Base-by-base conservation (phyloP, 35 echinoderm and acorn worm species). In the Apostichopus japonicus region DNA sequence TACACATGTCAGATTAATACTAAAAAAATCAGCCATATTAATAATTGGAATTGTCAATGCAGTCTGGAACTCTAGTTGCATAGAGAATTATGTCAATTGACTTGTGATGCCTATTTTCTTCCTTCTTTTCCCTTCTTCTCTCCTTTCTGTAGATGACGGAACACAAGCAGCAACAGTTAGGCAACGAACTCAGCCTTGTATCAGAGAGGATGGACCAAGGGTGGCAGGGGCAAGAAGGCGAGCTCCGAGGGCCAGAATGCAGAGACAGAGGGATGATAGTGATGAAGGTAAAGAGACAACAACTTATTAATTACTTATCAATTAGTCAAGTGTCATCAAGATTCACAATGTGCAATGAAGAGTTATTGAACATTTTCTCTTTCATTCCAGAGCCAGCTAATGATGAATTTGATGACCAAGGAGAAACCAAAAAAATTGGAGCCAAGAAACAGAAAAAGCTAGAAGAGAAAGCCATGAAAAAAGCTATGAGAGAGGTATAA, bases 401-500 rank as follows among this genome's bases (percentile, higher is more conserved):
- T 52, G 81, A 87, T 63, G 84, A 92, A 65, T 83, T 90, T 90
- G 77, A 90, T 89, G 94, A 93, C 53, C 51, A 72, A 10, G 86
- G 54, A 57, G 58, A 93, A n/a, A 56, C 58, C 15, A 93, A 93
- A 72, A 97, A 92, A 84, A 95, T 97, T 33, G 96, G 96, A 90
- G 87, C 94, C 52, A 97, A 97, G 83, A 97, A 97, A 57, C 84
- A 79, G 23, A 95, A 81, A 63, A 97, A 97, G 77, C 80, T 95
- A 11, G 96, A 97, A 79, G 92, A 93, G 90, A 97, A 97, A 84
- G 96, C 91, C 56, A 91, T 93, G 73, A 97, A 88, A 33, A 87
- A 80, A 56, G 91, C 90, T 72, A 87, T 93, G 83, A 93, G 96
- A 95, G 94, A 97, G 88, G 96, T 97, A 56, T 90, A 17, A 54